These are phyloP conservation scores for Megathymus violae DNA, from an alignment of 1,140 invertebrate genomes.

Conservation along the genomic window DNA sequence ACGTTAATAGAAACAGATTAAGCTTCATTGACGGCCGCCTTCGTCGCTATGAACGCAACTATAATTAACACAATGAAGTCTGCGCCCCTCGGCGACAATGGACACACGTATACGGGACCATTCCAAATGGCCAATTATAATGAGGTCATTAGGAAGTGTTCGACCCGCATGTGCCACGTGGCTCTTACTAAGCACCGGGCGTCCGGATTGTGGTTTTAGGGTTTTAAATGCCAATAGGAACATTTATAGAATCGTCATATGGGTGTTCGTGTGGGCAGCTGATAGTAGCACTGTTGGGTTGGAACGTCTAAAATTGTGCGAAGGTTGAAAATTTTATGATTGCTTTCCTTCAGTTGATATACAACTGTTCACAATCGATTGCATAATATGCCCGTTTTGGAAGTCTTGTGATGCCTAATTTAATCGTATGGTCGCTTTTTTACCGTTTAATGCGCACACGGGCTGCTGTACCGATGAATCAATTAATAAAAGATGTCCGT, in stretches of 20 bases:
- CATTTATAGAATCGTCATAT: background rate
- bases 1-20: background rate
- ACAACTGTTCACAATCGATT: too few relatives aligned
- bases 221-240: background rate
- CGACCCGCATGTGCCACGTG: slow-evolving; percentile 64
- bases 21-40: background rate
- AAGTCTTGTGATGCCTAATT: too few relatives aligned
- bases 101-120: slow-evolving; percentile 52
- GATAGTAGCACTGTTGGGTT: background rate
- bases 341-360: too few relatives aligned
- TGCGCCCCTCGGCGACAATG: background rate
- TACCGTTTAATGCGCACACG: too few relatives aligned
- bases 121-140: slow-evolving; percentile 54
- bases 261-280: background rate
- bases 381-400: too few relatives aligned
- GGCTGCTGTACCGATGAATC: too few relatives aligned
- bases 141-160: slow-evolving; percentile 58
- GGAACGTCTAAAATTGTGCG: too few relatives aligned
- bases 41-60: background rate
- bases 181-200: background rate
- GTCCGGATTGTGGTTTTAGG: background rate
- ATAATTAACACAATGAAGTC: slow-evolving; percentile 11
- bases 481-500: too few relatives aligned
- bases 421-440: too few relatives aligned
- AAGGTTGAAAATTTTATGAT: too few relatives aligned